Conservation (phyloP, 2,797 vertebrate species). For the Alfaro cultratus region DNA sequence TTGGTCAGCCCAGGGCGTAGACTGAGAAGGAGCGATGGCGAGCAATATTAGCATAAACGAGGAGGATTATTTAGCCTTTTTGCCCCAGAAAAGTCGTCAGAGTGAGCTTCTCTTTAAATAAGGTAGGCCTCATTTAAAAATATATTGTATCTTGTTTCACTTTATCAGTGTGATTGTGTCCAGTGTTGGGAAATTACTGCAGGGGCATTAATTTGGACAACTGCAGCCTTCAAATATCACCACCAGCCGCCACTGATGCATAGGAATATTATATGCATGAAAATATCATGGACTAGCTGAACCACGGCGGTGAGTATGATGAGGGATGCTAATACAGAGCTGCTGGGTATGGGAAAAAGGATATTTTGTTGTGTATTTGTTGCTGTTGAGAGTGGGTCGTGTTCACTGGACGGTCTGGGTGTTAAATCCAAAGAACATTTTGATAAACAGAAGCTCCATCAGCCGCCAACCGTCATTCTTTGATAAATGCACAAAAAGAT, state of each 20-base stretch:
- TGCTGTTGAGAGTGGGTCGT: slow-evolving; percentile 1
- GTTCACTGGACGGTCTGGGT: slow-evolving; percentile 1
- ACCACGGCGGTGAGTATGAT: slow-evolving; percentile 38
- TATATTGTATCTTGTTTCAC: too few relatives aligned
- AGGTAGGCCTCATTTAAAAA: too few relatives aligned
- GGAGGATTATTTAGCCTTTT: too few relatives aligned
- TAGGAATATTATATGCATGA: slow-evolving; percentile 58
- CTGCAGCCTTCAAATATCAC: too few relatives aligned
- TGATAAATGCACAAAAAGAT: slow-evolving; percentile 19
- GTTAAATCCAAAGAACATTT: slow-evolving; percentile 22
- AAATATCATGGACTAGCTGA: slow-evolving; percentile 51
- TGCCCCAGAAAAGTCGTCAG: too few relatives aligned
- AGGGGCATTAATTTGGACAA: too few relatives aligned
- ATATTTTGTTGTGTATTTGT: neutral
- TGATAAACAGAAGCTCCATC: slow-evolving; percentile 8
- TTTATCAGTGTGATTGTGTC: too few relatives aligned
- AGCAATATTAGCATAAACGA: too few relatives aligned
- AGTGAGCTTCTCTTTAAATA: too few relatives aligned
- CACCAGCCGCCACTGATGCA: slow-evolving; percentile 13
- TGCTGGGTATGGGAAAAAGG: slow-evolving; percentile 24
- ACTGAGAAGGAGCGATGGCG: too few relatives aligned
- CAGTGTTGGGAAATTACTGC: too few relatives aligned
- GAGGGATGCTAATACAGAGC: slow-evolving; percentile 14
- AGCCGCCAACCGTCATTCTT: slow-evolving; percentile 4
- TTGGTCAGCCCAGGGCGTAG: too few relatives aligned